Percentiles rank a stretch among this genome's conserved stretches.
These are phyloP conservation scores for Actinia tenebrosa DNA, from an alignment of 64 coral and sea anemone species.

Conservation along the genomic window DNA sequence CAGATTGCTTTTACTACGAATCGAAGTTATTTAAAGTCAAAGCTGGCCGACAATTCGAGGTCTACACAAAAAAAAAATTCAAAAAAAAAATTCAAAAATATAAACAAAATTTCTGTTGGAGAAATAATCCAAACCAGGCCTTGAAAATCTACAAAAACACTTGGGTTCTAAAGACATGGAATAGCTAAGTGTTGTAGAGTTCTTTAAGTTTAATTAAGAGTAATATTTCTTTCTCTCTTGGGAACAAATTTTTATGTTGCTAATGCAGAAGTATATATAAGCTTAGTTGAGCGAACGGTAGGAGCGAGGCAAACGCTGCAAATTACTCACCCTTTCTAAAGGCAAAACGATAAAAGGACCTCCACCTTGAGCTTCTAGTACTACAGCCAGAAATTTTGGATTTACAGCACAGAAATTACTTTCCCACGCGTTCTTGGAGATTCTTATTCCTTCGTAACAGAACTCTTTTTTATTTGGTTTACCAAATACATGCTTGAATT, in stretches of 20 bases:
- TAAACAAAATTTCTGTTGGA: conserved; percentile 7
- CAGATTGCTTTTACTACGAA: background rate
- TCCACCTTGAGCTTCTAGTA: conserved; percentile 78
- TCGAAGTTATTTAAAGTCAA: conserved; percentile 8
- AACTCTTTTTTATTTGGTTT: conserved; percentile 81
- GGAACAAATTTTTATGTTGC: conserved; percentile 17
- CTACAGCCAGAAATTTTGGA: conserved; percentile 97
- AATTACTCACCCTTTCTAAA: conserved; percentile 62
- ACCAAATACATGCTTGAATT: conserved; percentile 94
- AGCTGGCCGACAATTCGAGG: background rate
- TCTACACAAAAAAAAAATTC: too few species aligned
- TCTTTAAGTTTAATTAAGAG: background rate
- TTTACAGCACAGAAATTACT: conserved; percentile 96
- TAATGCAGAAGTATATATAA: background rate
- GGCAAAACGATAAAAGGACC: conserved; percentile 85
- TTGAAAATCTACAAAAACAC: background rate
- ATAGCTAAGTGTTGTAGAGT: background rate
- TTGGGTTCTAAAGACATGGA: background rate
- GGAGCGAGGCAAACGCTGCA: background rate
- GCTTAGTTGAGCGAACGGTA: background rate
- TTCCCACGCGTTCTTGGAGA: conserved; percentile 81
- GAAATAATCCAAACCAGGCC: background rate
- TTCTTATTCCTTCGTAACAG: conserved; percentile 87
- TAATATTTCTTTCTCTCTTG: background rate
- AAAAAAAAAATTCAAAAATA: background rate